phyloP scores from a whole-genome alignment of 2,797 vertebrate species.

The Spheniscus humboldti region DNA sequence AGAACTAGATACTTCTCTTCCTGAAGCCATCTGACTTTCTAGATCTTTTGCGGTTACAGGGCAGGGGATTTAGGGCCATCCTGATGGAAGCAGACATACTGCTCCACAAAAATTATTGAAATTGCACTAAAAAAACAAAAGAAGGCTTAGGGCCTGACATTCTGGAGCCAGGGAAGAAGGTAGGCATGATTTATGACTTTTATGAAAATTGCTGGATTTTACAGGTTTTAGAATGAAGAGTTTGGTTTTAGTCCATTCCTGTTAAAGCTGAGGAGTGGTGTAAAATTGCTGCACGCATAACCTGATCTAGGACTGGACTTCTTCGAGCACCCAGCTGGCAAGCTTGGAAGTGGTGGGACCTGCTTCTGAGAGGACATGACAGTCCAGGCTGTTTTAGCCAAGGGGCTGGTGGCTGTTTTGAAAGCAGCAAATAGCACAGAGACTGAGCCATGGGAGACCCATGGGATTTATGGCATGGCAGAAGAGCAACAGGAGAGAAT shows the following conservation, averaged over 20 bases:
- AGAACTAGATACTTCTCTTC: not conserved
- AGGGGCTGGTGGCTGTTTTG: not conserved
- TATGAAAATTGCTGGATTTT: not conserved
- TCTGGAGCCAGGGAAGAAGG: not conserved
- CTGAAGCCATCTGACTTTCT: not conserved
- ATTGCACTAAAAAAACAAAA: not conserved
- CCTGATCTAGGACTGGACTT: not conserved
- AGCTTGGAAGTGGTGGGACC: not conserved
- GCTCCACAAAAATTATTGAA: not conserved
- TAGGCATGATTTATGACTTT: not conserved
- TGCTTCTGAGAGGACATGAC: not conserved
- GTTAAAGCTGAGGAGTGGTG: not conserved
- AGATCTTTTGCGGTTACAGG: not conserved
- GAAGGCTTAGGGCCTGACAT: not conserved
- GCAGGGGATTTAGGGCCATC: not conserved
- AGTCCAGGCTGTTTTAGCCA: not conserved
- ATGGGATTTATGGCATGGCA: not conserved
- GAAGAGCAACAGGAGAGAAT: not conserved
- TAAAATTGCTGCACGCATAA: not conserved
- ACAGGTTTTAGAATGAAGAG: not conserved
- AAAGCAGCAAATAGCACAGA: not conserved
- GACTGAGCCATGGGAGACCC: not conserved
- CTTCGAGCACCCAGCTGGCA: not conserved
- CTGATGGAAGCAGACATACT: not conserved
- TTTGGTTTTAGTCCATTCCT: not conserved